Evolutionary conservation across 2,797 vertebrate genomes (phyloP).

Genomic region (Alcedo atthis): DNA sequence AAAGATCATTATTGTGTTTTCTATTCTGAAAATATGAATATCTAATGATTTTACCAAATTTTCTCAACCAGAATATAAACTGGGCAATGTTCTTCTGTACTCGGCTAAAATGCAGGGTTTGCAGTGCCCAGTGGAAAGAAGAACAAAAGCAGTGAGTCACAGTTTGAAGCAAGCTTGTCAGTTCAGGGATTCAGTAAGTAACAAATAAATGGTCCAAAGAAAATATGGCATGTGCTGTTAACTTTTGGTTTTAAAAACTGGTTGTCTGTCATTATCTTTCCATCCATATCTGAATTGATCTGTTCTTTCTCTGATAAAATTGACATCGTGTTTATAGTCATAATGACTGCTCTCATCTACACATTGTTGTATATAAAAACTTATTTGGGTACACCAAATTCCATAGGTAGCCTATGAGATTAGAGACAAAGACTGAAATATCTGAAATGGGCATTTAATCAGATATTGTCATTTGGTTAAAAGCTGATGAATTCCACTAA

Average conservation of each 20-base stretch:
- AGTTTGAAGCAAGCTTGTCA: neutral
- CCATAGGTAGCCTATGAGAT: neutral
- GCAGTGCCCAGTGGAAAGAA: neutral
- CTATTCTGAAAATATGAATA: neutral
- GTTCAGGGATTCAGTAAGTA: neutral
- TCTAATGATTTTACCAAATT: neutral
- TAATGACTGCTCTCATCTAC: neutral
- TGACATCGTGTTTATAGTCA: rapidly evolving
- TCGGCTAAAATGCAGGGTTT: neutral
- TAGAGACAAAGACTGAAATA: neutral
- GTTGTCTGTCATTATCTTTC: neutral
- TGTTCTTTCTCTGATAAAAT: neutral
- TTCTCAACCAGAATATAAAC: neutral
- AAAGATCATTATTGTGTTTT: neutral
- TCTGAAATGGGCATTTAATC: neutral
- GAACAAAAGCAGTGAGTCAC: too few relatives aligned
- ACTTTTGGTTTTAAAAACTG: neutral
- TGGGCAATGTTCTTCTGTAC: neutral
- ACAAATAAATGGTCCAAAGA: neutral
- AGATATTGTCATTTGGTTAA: neutral
- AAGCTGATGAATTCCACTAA: neutral
- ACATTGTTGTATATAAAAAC: neutral
- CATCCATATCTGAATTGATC: neutral
- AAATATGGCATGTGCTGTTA: neutral
- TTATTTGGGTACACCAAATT: neutral